Evolutionary conservation across 2,888 invertebrate genomes (phyloP).

Genomic region (Idaea biselata): DNA sequence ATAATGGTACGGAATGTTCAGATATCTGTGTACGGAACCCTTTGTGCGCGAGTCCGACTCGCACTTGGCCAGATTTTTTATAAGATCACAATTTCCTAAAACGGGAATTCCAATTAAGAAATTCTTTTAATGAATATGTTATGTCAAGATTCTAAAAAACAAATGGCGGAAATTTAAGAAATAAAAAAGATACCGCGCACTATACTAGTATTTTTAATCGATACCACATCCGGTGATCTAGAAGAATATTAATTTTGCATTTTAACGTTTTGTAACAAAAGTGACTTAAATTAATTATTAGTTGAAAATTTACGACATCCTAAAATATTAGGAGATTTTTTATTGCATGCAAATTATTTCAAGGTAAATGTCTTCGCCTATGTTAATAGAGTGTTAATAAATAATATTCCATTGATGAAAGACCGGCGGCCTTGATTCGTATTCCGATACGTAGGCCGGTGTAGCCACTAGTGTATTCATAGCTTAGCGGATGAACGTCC

Average conservation of each 20-base stretch:
- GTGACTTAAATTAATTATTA: neutral
- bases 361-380: too few relatives aligned
- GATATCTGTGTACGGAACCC: too few relatives aligned
- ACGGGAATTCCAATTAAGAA: neutral
- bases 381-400: too few relatives aligned
- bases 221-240: neutral
- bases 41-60: too few relatives aligned
- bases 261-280: neutral
- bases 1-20: too few relatives aligned
- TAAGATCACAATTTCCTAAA: neutral
- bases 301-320: conserved; percentile 8
- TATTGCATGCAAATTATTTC: neutral
- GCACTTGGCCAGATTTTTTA: too few relatives aligned
- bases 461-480: too few relatives aligned
- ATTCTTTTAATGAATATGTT: neutral
- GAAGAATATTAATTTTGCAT: neutral
- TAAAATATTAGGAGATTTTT: conserved; percentile 12
- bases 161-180: neutral
- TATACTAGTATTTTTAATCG: neutral
- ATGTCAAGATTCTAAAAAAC: neutral
- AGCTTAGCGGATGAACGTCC: too few relatives aligned
- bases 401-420: too few relatives aligned
- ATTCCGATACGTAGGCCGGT: too few relatives aligned
- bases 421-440: too few relatives aligned
- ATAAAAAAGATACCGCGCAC: neutral